Percentiles rank a stretch among this genome's conserved stretches.
These are phyloP conservation scores for Lophochroa leadbeateri DNA, from an alignment of 2,113 vertebrate species.

Conservation along the genomic window DNA sequence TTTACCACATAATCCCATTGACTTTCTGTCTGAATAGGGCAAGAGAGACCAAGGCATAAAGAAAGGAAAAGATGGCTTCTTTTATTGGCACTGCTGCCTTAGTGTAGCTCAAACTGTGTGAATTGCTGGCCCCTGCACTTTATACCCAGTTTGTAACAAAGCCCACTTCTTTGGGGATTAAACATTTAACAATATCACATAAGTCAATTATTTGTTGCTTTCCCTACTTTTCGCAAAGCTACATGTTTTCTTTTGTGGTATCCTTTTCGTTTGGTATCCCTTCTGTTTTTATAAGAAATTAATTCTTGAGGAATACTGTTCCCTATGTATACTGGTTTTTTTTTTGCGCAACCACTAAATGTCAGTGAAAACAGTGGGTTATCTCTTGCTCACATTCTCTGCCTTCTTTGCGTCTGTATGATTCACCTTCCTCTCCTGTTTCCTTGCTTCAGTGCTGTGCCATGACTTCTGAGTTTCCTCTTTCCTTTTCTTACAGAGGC, in stretches of 20 bases:
- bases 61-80: neutral
- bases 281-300: neutral
- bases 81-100: neutral
- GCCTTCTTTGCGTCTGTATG: neutral
- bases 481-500: neutral
- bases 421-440: slow-evolving; percentile 1
- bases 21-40: neutral
- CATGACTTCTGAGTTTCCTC: neutral
- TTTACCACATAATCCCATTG: neutral
- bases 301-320: neutral
- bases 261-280: neutral
- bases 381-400: neutral
- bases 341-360: neutral
- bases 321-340: rapidly evolving
- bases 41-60: neutral
- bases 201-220: neutral
- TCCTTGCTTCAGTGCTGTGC: neutral
- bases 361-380: neutral
- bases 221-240: neutral
- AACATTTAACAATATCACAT: neutral
- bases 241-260: neutral
- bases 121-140: neutral
- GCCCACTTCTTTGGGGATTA: neutral
- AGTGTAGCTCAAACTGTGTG: neutral
- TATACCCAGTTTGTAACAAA: neutral